phyloP scores from a whole-genome alignment of 2,113 vertebrate species.

The Isurus oxyrinchus region DNA sequence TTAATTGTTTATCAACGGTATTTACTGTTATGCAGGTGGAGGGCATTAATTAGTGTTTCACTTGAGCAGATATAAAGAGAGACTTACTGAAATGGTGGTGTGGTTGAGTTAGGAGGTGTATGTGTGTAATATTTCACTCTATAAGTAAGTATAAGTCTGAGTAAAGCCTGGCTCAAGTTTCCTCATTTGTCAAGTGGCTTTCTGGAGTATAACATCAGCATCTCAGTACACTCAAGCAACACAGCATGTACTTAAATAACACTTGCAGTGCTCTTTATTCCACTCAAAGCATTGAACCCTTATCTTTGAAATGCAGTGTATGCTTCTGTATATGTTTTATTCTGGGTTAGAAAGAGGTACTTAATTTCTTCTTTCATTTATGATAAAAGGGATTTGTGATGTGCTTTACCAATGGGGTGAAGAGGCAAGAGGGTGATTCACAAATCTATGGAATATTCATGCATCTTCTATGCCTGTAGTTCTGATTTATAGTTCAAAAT shows the following conservation, averaged over 20 bases:
- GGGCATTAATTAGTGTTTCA: not conserved
- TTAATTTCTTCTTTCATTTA: not conserved
- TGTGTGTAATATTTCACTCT: not conserved
- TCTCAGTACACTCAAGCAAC: not conserved
- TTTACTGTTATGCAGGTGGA: not conserved
- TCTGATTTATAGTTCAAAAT: not conserved
- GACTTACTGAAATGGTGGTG: not conserved
- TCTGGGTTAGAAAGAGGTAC: not conserved
- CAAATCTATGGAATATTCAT: not conserved
- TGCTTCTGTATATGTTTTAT: not conserved
- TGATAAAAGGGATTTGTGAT: not conserved
- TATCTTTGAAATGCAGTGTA: not conserved
- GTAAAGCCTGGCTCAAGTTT: not conserved
- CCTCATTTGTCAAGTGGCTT: not conserved
- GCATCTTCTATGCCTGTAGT: not conserved
- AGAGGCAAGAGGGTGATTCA: not conserved
- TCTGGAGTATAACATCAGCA: not conserved
- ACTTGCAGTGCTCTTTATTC: not conserved
- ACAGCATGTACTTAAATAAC: not conserved
- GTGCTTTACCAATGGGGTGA: not conserved
- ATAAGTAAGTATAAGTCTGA: not conserved
- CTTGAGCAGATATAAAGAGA: not conserved
- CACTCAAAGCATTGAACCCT: not conserved
- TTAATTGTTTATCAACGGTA: not conserved
- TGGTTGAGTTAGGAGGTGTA: not conserved